These are phyloP conservation scores for Apantesis nais DNA, from an alignment of 2,888 invertebrate genomes.

Conservation along the genomic window DNA sequence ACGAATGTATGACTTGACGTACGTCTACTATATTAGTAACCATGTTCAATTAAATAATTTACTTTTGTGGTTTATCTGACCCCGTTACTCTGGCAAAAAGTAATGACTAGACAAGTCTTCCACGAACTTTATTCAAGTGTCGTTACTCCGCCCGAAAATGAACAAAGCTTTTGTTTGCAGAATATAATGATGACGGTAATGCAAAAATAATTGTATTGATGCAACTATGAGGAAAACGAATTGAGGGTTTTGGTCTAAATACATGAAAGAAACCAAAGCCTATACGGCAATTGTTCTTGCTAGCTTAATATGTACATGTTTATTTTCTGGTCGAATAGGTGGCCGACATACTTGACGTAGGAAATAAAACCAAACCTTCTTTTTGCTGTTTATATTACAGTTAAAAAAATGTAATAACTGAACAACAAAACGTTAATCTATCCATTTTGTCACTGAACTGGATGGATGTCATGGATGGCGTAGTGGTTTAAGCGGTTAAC, in stretches of 20 bases:
- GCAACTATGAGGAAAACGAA: neutral
- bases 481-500: no score
- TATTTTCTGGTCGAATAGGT: no score
- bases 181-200: neutral
- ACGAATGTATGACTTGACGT: neutral
- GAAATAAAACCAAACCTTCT: no score
- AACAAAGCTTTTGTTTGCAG: neutral
- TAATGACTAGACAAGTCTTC: constrained; percentile 21
- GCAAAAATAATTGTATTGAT: neutral
- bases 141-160: constrained; percentile 17
- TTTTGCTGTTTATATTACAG: no score
- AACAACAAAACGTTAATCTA: no score
- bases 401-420: no score
- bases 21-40: constrained; percentile 5
- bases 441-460: no score
- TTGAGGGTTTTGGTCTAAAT: neutral
- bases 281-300: neutral
- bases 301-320: neutral
- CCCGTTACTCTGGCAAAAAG: constrained; percentile 19
- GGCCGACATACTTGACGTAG: no score
- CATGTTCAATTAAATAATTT: constrained; percentile 11
- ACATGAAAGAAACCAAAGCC: neutral
- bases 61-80: constrained; percentile 23
- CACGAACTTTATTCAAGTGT: constrained; percentile 20
- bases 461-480: no score